phyloP scores from a whole-genome alignment of 2,113 vertebrate species.

The Nothoprocta perdicaria region DNA sequence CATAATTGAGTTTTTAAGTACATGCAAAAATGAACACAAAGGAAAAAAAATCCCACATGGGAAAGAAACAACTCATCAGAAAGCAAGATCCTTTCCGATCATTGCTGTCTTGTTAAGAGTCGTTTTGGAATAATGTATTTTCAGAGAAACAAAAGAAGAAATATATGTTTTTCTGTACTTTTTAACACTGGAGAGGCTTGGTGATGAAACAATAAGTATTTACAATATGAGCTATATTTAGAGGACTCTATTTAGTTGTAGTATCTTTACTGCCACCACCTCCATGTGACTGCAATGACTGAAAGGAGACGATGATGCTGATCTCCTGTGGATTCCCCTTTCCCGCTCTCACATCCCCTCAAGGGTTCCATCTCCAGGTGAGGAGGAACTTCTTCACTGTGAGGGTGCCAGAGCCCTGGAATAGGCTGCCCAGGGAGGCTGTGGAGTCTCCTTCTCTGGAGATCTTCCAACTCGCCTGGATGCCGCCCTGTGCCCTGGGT shows the following conservation, averaged over 20 bases:
- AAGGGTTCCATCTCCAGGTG: too few relatives aligned
- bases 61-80: background rate
- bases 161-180: background rate
- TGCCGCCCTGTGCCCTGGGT: too few relatives aligned
- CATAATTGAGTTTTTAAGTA: background rate
- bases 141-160: background rate
- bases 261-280: background rate
- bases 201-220: background rate
- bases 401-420: too few relatives aligned
- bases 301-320: background rate
- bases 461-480: too few relatives aligned
- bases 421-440: too few relatives aligned
- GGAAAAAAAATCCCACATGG: background rate
- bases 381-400: too few relatives aligned
- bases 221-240: background rate
- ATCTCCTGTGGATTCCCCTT: background rate
- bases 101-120: background rate
- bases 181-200: background rate
- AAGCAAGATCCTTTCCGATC: background rate
- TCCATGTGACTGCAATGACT: background rate
- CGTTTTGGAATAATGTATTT: background rate
- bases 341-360: too few relatives aligned
- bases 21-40: background rate
- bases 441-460: too few relatives aligned
- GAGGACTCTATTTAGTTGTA: background rate